A percentile compares a stretch with the other conserved stretches of the same genome.
Evolutionary conservation across 2,888 invertebrate species (phyloP).

Genomic region (Tipula helvola): DNA sequence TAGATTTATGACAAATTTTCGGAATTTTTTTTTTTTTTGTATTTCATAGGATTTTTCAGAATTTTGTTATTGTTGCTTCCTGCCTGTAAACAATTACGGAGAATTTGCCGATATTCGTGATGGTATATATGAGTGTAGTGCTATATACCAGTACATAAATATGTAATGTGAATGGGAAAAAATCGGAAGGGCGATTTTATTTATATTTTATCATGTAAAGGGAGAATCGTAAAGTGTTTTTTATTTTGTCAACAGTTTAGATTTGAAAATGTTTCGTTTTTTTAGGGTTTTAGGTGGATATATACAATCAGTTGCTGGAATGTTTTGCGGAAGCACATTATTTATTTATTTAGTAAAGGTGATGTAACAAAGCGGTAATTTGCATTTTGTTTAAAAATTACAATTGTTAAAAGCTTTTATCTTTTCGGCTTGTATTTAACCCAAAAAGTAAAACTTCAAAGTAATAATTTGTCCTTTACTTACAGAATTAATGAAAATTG

Average conservation of each 20-base stretch:
- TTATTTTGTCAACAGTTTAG: neutral
- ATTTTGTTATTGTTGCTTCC: neutral
- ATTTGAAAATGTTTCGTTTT: neutral
- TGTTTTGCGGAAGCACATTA: no score
- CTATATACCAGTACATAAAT: neutral
- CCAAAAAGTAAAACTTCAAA: no score
- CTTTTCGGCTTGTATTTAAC: no score
- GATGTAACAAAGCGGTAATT: no score
- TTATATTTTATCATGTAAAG: neutral
- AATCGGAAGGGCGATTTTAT: neutral
- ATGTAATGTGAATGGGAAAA: neutral
- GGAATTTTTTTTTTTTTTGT: neutral
- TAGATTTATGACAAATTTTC: neutral
- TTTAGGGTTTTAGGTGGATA: neutral
- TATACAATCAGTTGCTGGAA: neutral
- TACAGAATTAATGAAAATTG: no score
- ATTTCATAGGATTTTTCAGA: no score
- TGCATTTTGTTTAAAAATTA: no score
- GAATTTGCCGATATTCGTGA: neutral
- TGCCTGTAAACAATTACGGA: neutral
- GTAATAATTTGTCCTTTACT: no score
- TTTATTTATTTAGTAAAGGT: no score
- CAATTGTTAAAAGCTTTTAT: no score
- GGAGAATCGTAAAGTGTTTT: neutral
- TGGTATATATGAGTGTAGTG: neutral